Evolutionary conservation across 2,113 vertebrate genomes (phyloP).

Genomic region (Lagenorhynchus albirostris): DNA sequence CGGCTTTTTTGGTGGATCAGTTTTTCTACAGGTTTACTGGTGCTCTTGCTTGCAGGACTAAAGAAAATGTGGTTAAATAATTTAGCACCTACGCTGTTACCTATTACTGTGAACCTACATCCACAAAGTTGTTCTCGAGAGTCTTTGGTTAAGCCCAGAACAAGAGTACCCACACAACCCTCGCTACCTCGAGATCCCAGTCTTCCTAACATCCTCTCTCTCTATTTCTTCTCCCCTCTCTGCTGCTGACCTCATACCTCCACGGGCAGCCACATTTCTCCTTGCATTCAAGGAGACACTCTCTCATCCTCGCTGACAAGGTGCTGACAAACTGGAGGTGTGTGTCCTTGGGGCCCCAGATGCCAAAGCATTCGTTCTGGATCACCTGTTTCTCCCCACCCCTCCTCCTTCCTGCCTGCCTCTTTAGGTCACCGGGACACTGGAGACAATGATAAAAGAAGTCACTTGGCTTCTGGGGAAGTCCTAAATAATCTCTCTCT

Average conservation of each 20-base stretch:
- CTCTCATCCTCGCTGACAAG: background rate
- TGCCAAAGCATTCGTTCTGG: background rate
- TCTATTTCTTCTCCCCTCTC: background rate
- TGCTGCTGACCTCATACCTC: background rate
- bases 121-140: conserved; percentile 42
- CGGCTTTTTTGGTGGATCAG: conserved; percentile 45
- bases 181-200: background rate
- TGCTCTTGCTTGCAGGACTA: conserved; percentile 1
- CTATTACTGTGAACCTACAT: conserved; percentile 38
- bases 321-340: background rate
- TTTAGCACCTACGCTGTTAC: background rate
- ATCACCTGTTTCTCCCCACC: background rate
- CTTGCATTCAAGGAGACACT: background rate
- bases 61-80: conserved; percentile 62
- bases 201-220: too few species aligned
- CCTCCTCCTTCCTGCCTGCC: background rate
- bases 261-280: background rate
- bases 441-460: background rate
- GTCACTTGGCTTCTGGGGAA: background rate
- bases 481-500: background rate
- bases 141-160: background rate
- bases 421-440: background rate
- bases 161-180: background rate
- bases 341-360: background rate
- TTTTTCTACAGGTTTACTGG: conserved; percentile 51